Conservation (phyloP, 1,140 invertebrate species). For the Drosophila quadrilineata region DNA sequence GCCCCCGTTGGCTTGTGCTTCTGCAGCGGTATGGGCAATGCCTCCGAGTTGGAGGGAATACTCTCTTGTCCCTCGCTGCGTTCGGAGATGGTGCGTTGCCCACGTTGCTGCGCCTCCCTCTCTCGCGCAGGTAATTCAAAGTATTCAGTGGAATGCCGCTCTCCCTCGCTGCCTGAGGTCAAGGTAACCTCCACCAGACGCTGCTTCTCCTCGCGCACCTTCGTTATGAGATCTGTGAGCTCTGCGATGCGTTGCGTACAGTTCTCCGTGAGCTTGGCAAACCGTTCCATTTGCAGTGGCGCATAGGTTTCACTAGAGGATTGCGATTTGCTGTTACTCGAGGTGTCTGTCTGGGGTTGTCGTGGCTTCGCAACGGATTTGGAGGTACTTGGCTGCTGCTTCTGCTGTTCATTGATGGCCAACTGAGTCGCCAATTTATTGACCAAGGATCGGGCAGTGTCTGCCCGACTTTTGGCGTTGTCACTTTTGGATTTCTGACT, state of each 20-base stretch:
- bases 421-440: too few species aligned
- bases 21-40: constrained; percentile 51
- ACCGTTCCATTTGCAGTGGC: constrained; percentile 45
- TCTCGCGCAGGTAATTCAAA: constrained; percentile 53
- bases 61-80: constrained; percentile 53
- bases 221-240: constrained; percentile 65
- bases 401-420: too few species aligned
- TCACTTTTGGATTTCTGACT: background rate
- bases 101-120: background rate
- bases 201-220: constrained; percentile 77
- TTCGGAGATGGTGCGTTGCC: constrained; percentile 36
- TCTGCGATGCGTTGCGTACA: constrained; percentile 73
- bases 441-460: too few species aligned
- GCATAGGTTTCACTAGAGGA: constrained; percentile 2
- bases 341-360: background rate
- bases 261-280: constrained; percentile 65
- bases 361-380: too few species aligned
- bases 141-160: constrained; percentile 74
- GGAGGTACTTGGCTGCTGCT: too few species aligned
- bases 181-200: constrained; percentile 72
- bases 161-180: constrained; percentile 68
- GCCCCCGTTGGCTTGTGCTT: constrained; percentile 65
- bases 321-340: background rate
- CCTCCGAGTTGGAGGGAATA: constrained; percentile 55
- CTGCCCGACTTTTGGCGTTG: too few species aligned